phyloP scores from a whole-genome alignment of 2,797 vertebrate genomes.

The Chrysocyon brachyurus region DNA sequence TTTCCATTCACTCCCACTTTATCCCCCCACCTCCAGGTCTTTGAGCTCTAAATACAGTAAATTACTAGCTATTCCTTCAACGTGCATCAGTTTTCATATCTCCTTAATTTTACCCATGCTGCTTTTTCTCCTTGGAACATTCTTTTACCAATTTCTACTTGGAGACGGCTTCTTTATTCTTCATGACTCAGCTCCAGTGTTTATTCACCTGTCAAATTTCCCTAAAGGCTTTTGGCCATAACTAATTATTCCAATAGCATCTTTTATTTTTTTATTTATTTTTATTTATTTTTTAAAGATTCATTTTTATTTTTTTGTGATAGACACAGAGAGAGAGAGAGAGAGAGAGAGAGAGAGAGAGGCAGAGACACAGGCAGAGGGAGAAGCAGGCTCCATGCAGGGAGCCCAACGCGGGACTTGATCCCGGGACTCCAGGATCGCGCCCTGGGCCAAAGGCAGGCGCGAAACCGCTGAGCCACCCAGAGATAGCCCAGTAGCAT shows the following conservation, averaged over 20 bases:
- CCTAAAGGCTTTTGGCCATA: conserved; percentile 8
- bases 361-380: too few relatives aligned
- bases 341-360: too few relatives aligned
- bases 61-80: not conserved
- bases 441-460: too few relatives aligned
- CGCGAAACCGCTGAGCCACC: too few relatives aligned
- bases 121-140: conserved; percentile 22
- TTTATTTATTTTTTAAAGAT: too few relatives aligned
- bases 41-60: not conserved
- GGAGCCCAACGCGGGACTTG: too few relatives aligned
- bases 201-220: conserved; percentile 9
- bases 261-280: not conserved
- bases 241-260: not conserved
- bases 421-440: too few relatives aligned
- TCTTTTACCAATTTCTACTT: conserved; percentile 15
- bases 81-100: not conserved
- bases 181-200: not conserved
- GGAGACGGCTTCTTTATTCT: conserved; percentile 26
- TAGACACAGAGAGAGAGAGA: too few relatives aligned
- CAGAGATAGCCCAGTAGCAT: not conserved
- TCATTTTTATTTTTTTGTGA: too few relatives aligned
- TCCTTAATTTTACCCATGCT: not conserved
- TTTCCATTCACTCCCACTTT: not conserved
- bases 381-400: too few relatives aligned
- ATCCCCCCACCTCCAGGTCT: not conserved